phyloP scores from a whole-genome alignment of 2,113 vertebrate species.

The Malurus melanocephalus region DNA sequence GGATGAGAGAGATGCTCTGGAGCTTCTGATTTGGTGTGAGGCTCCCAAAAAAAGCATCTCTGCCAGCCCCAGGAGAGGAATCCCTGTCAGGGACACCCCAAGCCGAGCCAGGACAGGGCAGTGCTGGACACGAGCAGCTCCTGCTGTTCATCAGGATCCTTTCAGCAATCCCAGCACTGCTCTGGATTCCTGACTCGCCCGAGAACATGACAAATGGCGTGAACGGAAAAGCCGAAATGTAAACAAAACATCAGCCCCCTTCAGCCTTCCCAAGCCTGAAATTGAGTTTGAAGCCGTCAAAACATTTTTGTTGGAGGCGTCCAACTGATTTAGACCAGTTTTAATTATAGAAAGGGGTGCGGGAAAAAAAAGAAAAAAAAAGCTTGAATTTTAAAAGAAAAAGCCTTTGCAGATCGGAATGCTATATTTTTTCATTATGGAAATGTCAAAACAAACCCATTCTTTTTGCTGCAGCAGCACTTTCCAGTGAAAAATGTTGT shows the following conservation, averaged over 20 bases:
- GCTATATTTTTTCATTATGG: slow-evolving; percentile 43
- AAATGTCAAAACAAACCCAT: slow-evolving; percentile 27
- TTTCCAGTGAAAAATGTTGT: slow-evolving; percentile 9
- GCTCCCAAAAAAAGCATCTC: not conserved
- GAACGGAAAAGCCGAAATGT: slow-evolving; percentile 32
- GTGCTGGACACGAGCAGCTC: not conserved
- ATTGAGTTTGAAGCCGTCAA: slow-evolving; percentile 3
- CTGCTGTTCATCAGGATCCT: slow-evolving; percentile 32
- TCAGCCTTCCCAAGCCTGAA: not conserved
- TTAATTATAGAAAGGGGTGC: not conserved
- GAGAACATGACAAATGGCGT: slow-evolving; percentile 32
- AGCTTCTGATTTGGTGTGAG: not conserved
- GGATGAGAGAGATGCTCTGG: not conserved
- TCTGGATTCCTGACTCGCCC: slow-evolving; percentile 23
- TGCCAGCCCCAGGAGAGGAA: not conserved
- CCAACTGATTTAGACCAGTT: not conserved
- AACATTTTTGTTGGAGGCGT: slow-evolving; percentile 15
- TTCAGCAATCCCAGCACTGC: slow-evolving; percentile 14
- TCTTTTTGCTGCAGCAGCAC: slow-evolving; percentile 17
- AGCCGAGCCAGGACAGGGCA: not conserved
- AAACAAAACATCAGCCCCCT: slow-evolving; percentile 19
- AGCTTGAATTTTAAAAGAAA: not conserved
- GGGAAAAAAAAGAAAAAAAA: fast-evolving
- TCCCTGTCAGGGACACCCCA: fast-evolving
- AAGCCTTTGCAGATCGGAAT: not conserved